Evolutionary conservation across 2,113 vertebrate genomes (phyloP), one percentile per base, ranked within the genome.

Genomic region (Heptranchias perlo): DNA sequence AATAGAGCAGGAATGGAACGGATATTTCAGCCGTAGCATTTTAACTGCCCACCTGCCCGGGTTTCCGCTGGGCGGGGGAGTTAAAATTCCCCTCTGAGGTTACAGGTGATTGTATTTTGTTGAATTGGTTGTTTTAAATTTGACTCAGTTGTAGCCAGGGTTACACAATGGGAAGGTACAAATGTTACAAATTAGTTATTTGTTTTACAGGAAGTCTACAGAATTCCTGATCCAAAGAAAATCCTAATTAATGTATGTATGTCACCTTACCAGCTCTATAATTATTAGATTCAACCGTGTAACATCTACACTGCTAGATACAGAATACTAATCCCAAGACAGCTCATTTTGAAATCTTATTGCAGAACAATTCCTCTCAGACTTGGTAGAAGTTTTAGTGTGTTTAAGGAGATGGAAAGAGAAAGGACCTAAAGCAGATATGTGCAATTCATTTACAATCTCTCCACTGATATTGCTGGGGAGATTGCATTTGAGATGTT

Each of bases 111-210:
- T 52, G 47, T 52, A 28, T 21, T 58, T n/a, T n/a, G 16, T 39
- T 39, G 76, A 39, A 39, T 18, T n/a, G 31, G 16, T 21, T 92
- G 1, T 0, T 61, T 87, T 92, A 18, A 49, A 2, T 78, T 78
- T 78, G 44, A 61, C 54, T 61, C 89, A 92, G 13, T 6, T 61
- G 28, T 31, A 31, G 28, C 49, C 52, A 14, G 49, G 52, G 52
- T n/a, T 61, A n/a, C 21, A 78, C 31, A 78, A 78, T 39, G 76
- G 54, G 89, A 92, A 92, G 89, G 13, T n/a, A 21, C 54, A 58
- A 89, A 23, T 52, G 10, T 73, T 89, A 54, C 49, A 92, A 62
- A 61, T 92, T n/a, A 92, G 89, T 61, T 92, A 61, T 92, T 92
- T 92, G 89, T 92, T 61, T 92, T 35, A n/a, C 54, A 92, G 61